A percentile compares a stretch with the other conserved stretches of the same genome.
phyloP scores from a whole-genome alignment of 2,888 invertebrate genomes.

The Lithodes maja region DNA sequence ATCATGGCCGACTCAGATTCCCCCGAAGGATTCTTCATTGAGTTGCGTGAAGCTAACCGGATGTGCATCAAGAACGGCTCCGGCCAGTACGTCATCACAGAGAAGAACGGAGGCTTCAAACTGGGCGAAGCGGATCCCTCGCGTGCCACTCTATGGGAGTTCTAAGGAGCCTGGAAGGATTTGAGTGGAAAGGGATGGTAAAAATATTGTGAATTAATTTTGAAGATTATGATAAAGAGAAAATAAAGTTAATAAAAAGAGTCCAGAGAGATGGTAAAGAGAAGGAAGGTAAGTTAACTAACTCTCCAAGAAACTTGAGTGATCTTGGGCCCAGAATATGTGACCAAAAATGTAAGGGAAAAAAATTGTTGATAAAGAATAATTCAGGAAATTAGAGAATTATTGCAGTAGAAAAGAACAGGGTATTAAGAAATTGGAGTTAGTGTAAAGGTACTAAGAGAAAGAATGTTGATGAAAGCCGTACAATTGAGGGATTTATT shows the following conservation, averaged over 20 bases:
- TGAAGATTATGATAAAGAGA: not conserved
- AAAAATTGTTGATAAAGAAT: too few relatives aligned
- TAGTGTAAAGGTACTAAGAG: too few relatives aligned
- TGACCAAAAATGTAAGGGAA: too few relatives aligned
- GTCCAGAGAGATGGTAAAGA: not conserved
- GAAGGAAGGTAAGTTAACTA: not conserved
- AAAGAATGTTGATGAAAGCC: too few relatives aligned
- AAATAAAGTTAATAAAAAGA: not conserved
- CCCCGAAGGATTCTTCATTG: constrained; percentile 91
- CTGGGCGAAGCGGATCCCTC: constrained; percentile 86
- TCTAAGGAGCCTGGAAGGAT: constrained; percentile 78
- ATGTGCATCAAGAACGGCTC: constrained; percentile 88
- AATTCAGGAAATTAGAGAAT: too few relatives aligned
- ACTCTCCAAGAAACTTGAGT: too few relatives aligned
- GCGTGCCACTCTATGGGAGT: constrained; percentile 94
- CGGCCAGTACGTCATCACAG: constrained; percentile 88
- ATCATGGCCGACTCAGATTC: constrained; percentile 89
- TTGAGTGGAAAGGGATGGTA: not conserved
- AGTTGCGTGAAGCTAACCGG: constrained; percentile 93
- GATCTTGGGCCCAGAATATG: too few relatives aligned
- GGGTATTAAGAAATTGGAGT: too few relatives aligned
- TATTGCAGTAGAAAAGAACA: too few relatives aligned
- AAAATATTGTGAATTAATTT: not conserved
- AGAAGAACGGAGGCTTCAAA: constrained; percentile 93
- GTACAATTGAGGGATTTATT: too few relatives aligned